Base-by-base conservation (phyloP, 2,113 vertebrate species). In the Oryzias melastigma region DNA sequence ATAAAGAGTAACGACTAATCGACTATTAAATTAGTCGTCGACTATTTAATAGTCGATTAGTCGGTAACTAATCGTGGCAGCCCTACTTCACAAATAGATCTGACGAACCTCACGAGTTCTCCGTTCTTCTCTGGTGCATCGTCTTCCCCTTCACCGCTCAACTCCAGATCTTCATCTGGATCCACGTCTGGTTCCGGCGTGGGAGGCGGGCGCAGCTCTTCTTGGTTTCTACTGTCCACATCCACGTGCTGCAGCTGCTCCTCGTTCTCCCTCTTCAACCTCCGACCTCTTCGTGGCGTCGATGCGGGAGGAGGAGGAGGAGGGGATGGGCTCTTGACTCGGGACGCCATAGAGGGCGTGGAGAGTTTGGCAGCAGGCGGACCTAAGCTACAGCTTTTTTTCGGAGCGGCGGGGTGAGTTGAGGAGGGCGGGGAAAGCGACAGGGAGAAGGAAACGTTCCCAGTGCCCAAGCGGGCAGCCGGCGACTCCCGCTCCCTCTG, bases 371-470 rank as follows among this genome's bases (percentile, higher is more conserved):
- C 5, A 7, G 54, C 0, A 1, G 81, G 49, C 25, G 2, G 47
- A 2, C 67, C 43, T 51, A 62, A 58, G 71, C 61, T 22, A 0
- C 67, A 47, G 14, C 46, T 80, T 72, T 88, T 82, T 69, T 90
- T 84, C 50, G 67, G 3, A 2, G 68, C 55, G 3, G 63, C 3
- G 1, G 75, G 20, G 45, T 82, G 63, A 61, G 75, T 17, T 0
- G 81, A 57, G 18, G 80, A 14, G 4, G 87, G 71, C 0, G 85
- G 87, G 0, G 90, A 84, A 18, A 92, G 83, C 1, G 89, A 90
- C 12, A 92, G 86, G 0, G 91, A 92, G 65, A 92, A 92, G 0
- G 91, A 92, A 41, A 91, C 86, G 0, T 45, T 62, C 1, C 83
- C 85, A 0, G 90, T 29, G 62, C 70, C 73, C 0, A 85, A 71